Percentiles rank a stretch among this genome's conserved stretches.
phyloP scores from a whole-genome alignment of 2,888 invertebrate species.

The Kryphioiulus occultus region DNA sequence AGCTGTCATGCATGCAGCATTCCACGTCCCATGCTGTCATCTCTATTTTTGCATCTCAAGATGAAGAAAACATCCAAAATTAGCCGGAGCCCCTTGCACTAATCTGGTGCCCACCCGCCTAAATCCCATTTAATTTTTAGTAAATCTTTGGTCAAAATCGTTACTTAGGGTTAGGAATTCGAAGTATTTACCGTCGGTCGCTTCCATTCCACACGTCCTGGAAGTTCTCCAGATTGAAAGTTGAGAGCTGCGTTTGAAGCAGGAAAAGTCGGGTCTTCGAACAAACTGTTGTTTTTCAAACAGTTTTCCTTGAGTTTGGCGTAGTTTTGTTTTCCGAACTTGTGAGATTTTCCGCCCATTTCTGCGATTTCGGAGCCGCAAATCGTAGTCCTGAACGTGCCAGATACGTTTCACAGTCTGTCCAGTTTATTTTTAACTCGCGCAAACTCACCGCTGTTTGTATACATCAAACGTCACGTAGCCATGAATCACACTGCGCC shows the following conservation, averaged over 20 bases:
- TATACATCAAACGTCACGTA: neutral
- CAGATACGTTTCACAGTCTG: neutral
- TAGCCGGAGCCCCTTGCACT: neutral
- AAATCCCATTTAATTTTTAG: too few species aligned
- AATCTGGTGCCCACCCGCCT: too few species aligned
- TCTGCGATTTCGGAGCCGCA: neutral
- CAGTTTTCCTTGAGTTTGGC: slow-evolving; percentile 17
- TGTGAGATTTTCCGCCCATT: slow-evolving; percentile 16
- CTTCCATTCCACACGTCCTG: slow-evolving; percentile 64
- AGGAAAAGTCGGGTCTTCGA: slow-evolving; percentile 42
- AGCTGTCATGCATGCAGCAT: neutral
- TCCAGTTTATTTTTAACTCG: neutral
- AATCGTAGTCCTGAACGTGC: neutral
- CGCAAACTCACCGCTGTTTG: neutral
- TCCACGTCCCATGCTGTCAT: neutral
- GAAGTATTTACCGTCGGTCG: slow-evolving; percentile 63
- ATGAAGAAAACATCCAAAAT: neutral
- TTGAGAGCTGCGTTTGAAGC: neutral
- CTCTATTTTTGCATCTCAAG: neutral
- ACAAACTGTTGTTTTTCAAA: neutral
- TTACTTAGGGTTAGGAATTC: neutral
- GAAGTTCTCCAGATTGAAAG: neutral
- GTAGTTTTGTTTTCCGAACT: slow-evolving; percentile 30
- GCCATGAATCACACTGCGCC: neutral
- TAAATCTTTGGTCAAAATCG: neutral